A percentile compares a stretch with the other conserved stretches of the same genome.
phyloP scores from a whole-genome alignment of 2,113 vertebrate species.

The Notiomystis cincta region DNA sequence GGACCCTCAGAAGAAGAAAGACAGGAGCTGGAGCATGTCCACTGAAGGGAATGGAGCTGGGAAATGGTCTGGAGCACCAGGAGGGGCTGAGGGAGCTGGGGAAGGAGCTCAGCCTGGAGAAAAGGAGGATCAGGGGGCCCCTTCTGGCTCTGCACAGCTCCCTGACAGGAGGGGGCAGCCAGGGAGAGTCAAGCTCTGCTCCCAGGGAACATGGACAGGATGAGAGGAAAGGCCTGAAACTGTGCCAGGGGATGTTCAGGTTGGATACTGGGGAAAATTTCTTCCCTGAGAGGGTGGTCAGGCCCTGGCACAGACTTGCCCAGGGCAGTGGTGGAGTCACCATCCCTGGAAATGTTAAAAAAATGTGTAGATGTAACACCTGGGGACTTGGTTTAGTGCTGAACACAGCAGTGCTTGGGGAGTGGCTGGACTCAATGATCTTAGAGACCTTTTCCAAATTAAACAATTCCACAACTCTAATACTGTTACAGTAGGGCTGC shows the following conservation, averaged over 20 bases:
- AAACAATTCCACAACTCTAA: background rate
- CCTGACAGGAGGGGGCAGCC: background rate
- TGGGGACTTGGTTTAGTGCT: background rate
- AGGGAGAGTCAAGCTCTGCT: accelerated
- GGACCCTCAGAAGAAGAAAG: background rate
- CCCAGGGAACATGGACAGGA: background rate
- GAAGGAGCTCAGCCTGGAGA: background rate
- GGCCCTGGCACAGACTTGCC: background rate
- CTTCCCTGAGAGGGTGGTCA: background rate
- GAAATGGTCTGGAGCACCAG: background rate
- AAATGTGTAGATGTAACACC: background rate
- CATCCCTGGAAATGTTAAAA: background rate
- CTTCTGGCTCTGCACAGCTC: background rate
- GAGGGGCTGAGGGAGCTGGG: background rate
- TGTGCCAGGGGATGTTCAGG: background rate
- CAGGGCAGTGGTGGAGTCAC: background rate
- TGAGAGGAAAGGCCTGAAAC: accelerated
- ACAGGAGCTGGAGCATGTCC: background rate
- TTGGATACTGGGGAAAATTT: background rate
- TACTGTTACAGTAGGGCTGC: background rate
- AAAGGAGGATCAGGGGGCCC: background rate
- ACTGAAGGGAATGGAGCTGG: background rate
- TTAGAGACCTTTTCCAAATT: background rate
- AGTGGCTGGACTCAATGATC: background rate
- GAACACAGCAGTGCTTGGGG: background rate